Evolutionary conservation across 2,888 invertebrate species (phyloP).

Genomic region (Incurvaria masculella): DNA sequence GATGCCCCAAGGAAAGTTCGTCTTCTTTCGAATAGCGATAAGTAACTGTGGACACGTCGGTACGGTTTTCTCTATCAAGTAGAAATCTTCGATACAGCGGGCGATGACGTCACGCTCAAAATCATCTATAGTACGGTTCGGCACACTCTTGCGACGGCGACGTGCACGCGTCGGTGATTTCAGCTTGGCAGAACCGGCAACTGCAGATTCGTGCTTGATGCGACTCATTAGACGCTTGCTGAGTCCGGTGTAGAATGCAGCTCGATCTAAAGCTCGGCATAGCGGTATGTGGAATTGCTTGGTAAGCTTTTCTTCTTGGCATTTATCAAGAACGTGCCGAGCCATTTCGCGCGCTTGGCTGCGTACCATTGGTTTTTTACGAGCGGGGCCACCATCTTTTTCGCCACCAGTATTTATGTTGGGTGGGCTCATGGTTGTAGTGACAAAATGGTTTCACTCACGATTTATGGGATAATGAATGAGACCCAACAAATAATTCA

Average conservation of each 20-base stretch:
- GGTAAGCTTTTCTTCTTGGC: slow-evolving; percentile 3
- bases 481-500: too few species aligned
- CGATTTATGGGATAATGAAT: too few species aligned
- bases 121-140: not conserved
- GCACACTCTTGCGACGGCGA: not conserved
- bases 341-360: slow-evolving; percentile 4
- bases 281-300: slow-evolving; percentile 1
- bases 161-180: slow-evolving; percentile 1
- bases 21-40: slow-evolving; percentile 2
- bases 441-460: too few species aligned
- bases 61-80: slow-evolving; percentile 4
- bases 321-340: slow-evolving; percentile 5
- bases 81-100: slow-evolving; percentile 1
- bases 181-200: slow-evolving; percentile 2
- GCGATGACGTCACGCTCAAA: slow-evolving; percentile 4
- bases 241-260: slow-evolving; percentile 4
- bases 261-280: slow-evolving; percentile 1
- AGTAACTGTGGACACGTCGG: slow-evolving; percentile 4
- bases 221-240: slow-evolving; percentile 2
- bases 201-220: slow-evolving; percentile 3
- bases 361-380: slow-evolving; percentile 4
- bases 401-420: too few species aligned
- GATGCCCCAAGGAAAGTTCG: not conserved
- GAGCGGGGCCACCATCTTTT: too few species aligned
- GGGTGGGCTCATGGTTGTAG: too few species aligned